Base-by-base conservation (phyloP, 2,797 vertebrate species). In the Gobio occitaniae region DNA sequence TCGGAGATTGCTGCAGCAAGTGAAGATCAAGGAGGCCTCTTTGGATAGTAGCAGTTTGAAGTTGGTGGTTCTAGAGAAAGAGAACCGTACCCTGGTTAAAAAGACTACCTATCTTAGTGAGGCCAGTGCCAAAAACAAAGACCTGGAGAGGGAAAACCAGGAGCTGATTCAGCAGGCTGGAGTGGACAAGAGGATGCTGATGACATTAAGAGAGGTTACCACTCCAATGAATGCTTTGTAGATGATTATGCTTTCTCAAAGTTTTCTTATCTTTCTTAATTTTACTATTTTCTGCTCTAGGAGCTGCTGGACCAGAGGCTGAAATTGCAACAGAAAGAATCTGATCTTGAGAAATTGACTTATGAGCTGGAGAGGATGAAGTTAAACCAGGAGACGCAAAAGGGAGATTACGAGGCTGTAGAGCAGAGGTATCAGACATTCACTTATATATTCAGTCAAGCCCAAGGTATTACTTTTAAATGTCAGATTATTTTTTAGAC, bases 341-440 rank as follows among this genome's bases (percentile, higher is more conserved):
- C 98, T 63, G 97, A 99, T 86, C 95, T 99, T 6, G 98, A 99
- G 90, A 99, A 99, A 90, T 94, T 99, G 89, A 97, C 97, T 50
- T 96, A 99, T 0, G 97, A 99, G 88, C 92, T 99, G 92, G 98
- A 99, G 93, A 99, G 98, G 90, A 98, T 99, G 50, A 98, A 97
- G 7, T 93, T 99, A 84, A 98, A 97, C 93, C 98, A 99, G 91
- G 97, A 99, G 83, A 94, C 96, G 48, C 96, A 97, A 61, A 94
- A 98, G 87, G 95, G 96, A 0, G 97, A 99, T 29, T 97, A 98
- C 50, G 96, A 96, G 91, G 97, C 96, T 32, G 97, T 97, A 70
- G 97, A 98, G 93, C 84, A 74, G 56, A 21, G 56, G 77, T 85
- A 69, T 63, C 10, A 71, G 38, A 65, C 61, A 52, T 75, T 71